A percentile compares a stretch with the other conserved stretches of the same genome.
These are phyloP conservation scores for Neotoxoptera formosana DNA, from an alignment of 1,140 invertebrate species.

Conservation along the genomic window DNA sequence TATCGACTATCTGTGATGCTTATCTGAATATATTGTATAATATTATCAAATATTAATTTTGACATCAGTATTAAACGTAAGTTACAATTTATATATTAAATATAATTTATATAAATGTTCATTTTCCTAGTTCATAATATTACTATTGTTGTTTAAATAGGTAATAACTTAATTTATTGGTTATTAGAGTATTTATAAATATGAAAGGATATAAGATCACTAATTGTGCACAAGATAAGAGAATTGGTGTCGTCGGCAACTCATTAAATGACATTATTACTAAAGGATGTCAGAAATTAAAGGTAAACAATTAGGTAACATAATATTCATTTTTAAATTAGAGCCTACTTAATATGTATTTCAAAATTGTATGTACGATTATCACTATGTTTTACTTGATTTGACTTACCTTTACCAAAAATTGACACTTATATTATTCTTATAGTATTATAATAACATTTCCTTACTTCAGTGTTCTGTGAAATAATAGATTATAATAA, in stretches of 20 bases:
- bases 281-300: constrained; percentile 74
- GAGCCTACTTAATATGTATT: constrained; percentile 21
- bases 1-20: neutral
- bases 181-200: neutral
- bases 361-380: neutral
- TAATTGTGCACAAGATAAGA: constrained; percentile 70
- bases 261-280: constrained; percentile 70
- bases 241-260: constrained; percentile 74
- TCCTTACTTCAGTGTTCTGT: neutral
- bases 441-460: neutral
- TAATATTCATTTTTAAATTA: constrained; percentile 59
- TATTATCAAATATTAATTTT: neutral
- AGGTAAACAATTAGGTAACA: constrained; percentile 68
- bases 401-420: neutral
- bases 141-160: neutral
- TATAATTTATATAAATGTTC: neutral
- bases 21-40: neutral
- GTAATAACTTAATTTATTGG: neutral
- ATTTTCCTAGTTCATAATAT: neutral
- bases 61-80: neutral
- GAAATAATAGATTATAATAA: neutral
- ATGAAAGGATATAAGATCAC: constrained; percentile 77
- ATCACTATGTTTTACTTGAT: neutral
- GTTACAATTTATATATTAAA: neutral
- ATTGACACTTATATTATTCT: neutral